These are phyloP conservation scores for Sycophaga agraensis DNA, from an alignment of 1,140 invertebrate species.

Conservation along the genomic window DNA sequence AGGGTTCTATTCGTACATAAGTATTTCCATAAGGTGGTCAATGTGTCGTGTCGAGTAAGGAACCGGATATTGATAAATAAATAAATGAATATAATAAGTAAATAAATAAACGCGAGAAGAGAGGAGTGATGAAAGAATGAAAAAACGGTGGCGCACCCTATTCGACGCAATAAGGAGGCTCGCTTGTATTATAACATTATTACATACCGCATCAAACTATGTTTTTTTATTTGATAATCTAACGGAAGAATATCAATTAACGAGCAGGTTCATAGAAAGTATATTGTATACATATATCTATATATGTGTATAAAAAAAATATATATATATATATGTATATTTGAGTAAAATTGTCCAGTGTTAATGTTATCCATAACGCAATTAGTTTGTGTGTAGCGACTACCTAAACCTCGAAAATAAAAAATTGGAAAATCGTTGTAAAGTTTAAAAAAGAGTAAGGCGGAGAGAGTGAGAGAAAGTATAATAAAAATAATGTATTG, in stretches of 20 bases:
- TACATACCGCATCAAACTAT: constrained; percentile 51
- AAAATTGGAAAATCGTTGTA: constrained; percentile 20
- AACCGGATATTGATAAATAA: constrained; percentile 30
- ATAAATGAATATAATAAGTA: too few species aligned
- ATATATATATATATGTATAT: constrained; percentile 46
- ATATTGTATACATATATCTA: constrained; percentile 54
- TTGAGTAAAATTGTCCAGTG: constrained; percentile 52
- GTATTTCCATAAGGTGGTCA: constrained; percentile 46
- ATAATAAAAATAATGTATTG: too few species aligned
- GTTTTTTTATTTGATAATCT: constrained; percentile 57
- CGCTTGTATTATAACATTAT: constrained; percentile 55
- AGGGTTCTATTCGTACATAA: constrained; percentile 41
- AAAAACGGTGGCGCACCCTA: constrained; percentile 36
- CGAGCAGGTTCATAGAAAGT: constrained; percentile 52
- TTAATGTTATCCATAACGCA: constrained; percentile 51
- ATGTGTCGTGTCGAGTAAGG: constrained; percentile 46
- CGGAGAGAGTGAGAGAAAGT: too few species aligned
- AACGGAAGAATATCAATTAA: constrained; percentile 51
- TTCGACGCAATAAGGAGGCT: constrained; percentile 47
- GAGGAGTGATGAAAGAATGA: too few species aligned
- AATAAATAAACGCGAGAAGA: too few species aligned
- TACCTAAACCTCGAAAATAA: constrained; percentile 28
- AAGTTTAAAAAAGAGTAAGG: constrained; percentile 18
- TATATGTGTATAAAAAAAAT: constrained; percentile 45
- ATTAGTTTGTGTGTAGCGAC: constrained; percentile 40